Conservation (phyloP, 2,113 vertebrate genomes). For the Pelobates fuscus region DNA sequence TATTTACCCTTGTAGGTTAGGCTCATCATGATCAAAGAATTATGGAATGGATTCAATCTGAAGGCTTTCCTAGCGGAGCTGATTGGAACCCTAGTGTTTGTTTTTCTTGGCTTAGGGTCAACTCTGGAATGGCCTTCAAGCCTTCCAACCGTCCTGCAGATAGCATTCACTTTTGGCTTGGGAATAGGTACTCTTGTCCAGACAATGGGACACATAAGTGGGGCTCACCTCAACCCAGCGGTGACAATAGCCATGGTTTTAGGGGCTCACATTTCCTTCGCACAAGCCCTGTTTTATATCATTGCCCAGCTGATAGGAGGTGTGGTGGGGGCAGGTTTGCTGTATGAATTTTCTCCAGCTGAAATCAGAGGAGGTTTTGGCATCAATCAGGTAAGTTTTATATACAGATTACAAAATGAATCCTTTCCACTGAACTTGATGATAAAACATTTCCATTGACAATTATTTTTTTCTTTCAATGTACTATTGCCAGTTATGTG, state of each 20-base stretch:
- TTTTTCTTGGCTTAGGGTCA: slow-evolving; percentile 43
- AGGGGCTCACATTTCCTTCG: slow-evolving; percentile 33
- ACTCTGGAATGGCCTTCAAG: slow-evolving; percentile 40
- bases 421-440: background rate
- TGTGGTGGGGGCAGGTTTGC: slow-evolving; percentile 38
- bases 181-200: slow-evolving; percentile 44
- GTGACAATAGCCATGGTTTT: slow-evolving; percentile 38
- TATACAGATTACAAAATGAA: background rate
- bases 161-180: slow-evolving; percentile 51
- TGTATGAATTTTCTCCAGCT: slow-evolving; percentile 46
- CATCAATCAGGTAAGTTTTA: slow-evolving; percentile 47
- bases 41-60: slow-evolving; percentile 27
- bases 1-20: slow-evolving; percentile 5
- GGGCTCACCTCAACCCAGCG: slow-evolving; percentile 51
- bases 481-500: background rate
- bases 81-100: slow-evolving; percentile 37
- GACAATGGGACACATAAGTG: slow-evolving; percentile 48
- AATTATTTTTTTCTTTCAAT: background rate
- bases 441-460: background rate
- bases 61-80: slow-evolving; percentile 47
- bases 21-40: slow-evolving; percentile 29
- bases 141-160: slow-evolving; percentile 37
- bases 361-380: slow-evolving; percentile 43
- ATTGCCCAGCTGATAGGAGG: slow-evolving; percentile 50
- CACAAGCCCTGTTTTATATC: slow-evolving; percentile 38